Evolutionary conservation across 35 echinoderm and acorn worm species (phyloP).

Genomic region (Heliocidaris tuberculata): DNA sequence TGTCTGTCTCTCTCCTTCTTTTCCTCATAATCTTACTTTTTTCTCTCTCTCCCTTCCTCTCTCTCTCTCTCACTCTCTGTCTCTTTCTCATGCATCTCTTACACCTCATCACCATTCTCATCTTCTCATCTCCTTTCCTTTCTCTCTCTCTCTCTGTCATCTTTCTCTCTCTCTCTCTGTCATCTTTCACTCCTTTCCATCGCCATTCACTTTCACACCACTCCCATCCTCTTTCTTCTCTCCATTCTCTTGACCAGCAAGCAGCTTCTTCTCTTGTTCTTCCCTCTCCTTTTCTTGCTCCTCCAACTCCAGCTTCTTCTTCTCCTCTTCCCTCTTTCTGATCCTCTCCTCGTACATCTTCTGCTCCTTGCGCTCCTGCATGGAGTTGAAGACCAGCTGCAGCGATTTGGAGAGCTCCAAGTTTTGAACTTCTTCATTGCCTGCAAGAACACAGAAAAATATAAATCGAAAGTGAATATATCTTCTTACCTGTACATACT

Average conservation of each 20-base stretch:
- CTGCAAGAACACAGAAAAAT: slow-evolving; percentile 36
- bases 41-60: too few species aligned
- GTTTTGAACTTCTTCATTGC: slow-evolving; percentile 51
- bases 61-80: too few species aligned
- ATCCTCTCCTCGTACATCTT: slow-evolving; percentile 34
- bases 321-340: slow-evolving; percentile 42
- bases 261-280: slow-evolving; percentile 28
- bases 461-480: neutral
- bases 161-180: too few species aligned
- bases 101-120: too few species aligned
- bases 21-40: too few species aligned
- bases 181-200: neutral
- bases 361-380: slow-evolving; percentile 56
- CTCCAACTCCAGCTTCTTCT: neutral
- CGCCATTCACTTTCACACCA: neutral
- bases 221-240: neutral
- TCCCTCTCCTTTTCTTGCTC: slow-evolving; percentile 1
- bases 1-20: too few species aligned
- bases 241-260: neutral
- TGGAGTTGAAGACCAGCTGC: slow-evolving; percentile 55
- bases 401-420: slow-evolving; percentile 40
- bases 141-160: neutral
- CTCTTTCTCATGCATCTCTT: too few species aligned
- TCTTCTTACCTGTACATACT: too few species aligned
- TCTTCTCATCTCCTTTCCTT: neutral